Conservation (phyloP, 1,140 invertebrate species). For the Drosophila auraria region DNA sequence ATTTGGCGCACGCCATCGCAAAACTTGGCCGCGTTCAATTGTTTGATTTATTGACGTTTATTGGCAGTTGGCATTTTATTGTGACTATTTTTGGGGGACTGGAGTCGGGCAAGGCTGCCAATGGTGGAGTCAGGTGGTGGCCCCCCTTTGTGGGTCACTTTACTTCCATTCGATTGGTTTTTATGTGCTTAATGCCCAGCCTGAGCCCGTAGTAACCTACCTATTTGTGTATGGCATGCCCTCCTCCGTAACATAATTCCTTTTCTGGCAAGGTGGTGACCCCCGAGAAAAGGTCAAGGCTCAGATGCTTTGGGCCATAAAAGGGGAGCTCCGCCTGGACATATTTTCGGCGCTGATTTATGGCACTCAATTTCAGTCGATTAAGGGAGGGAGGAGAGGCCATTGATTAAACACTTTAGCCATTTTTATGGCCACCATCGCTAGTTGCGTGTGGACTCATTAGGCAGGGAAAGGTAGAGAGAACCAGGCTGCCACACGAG, state of each 20-base stretch:
- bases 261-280: neutral
- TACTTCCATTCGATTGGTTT: conserved; percentile 63
- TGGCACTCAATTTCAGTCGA: conserved; percentile 72
- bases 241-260: neutral
- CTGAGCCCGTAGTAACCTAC: neutral
- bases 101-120: neutral
- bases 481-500: too few species aligned
- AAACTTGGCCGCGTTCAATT: conserved; percentile 72
- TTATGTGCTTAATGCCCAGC: conserved; percentile 53
- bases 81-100: conserved; percentile 56
- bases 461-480: neutral
- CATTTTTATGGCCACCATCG: conserved; percentile 33
- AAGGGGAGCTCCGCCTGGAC: conserved; percentile 21
- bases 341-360: conserved; percentile 72
- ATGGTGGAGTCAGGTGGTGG: conserved; percentile 2
- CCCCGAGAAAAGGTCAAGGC: conserved; percentile 56
- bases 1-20: conserved; percentile 66
- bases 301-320: conserved; percentile 29
- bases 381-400: conserved; percentile 28
- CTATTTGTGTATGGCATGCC: conserved; percentile 13
- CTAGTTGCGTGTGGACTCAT: conserved; percentile 20
- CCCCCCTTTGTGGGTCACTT: conserved; percentile 38
- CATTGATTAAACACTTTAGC: conserved; percentile 68
- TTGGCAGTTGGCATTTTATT: conserved; percentile 83
- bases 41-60: conserved; percentile 80